Percentiles rank a stretch among this genome's conserved stretches.
These are phyloP conservation scores for Pempheris klunzingeri DNA, from an alignment of 2,797 vertebrate genomes.

Conservation along the genomic window DNA sequence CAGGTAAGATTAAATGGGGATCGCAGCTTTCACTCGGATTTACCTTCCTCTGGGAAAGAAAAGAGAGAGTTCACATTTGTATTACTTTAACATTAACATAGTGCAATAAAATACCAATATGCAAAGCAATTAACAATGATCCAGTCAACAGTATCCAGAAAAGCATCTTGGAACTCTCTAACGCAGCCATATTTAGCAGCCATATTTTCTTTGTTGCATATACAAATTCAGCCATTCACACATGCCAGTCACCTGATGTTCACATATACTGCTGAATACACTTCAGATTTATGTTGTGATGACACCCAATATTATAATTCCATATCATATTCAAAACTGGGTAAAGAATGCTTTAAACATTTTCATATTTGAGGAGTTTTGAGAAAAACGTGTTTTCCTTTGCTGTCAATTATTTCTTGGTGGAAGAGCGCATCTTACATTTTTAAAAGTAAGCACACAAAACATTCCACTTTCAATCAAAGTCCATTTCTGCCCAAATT, in stretches of 20 bases:
- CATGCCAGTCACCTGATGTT: background rate
- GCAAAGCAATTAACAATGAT: background rate
- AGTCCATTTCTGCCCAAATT: too few species aligned
- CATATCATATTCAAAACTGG: too few species aligned
- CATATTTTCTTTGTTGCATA: background rate
- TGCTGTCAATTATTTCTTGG: background rate
- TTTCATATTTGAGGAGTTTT: background rate
- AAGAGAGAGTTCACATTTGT: background rate
- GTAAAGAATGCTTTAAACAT: conserved; percentile 10
- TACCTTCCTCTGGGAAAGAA: conserved; percentile 16
- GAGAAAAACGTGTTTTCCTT: background rate
- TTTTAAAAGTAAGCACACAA: background rate
- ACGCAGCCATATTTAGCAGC: background rate
- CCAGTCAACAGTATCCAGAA: background rate
- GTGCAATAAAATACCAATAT: conserved; percentile 10
- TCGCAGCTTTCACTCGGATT: conserved; percentile 37
- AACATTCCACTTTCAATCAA: too few species aligned
- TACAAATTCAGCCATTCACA: background rate
- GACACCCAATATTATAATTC: background rate
- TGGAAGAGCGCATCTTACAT: background rate
- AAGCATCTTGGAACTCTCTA: background rate
- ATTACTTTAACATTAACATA: background rate
- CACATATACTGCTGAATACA: background rate
- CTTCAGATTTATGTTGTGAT: background rate
- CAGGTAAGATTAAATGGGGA: conserved; percentile 43